Conservation (phyloP, 2,888 invertebrate genomes). For the Hyposoter didymator region DNA sequence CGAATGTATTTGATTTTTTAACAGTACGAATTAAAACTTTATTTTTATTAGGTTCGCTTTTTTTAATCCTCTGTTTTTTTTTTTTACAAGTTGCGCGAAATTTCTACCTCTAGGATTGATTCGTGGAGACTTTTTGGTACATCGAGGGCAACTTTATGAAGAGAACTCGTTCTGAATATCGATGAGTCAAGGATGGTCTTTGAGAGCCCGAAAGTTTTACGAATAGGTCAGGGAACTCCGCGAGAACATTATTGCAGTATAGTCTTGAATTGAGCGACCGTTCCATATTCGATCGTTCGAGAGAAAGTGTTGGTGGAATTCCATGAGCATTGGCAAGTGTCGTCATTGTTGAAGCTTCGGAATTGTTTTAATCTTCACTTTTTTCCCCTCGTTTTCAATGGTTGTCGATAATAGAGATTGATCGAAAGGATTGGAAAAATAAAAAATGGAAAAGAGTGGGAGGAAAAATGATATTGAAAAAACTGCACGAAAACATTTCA, state of each 20-base stretch:
- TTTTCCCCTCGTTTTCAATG: conserved; percentile 16
- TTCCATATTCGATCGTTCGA: conserved; percentile 55
- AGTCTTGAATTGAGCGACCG: conserved; percentile 50
- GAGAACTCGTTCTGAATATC: conserved; percentile 51
- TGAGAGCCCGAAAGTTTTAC: conserved; percentile 24
- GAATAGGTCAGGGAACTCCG: conserved; percentile 44
- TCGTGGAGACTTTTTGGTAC: conserved; percentile 15
- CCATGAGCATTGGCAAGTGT: conserved; percentile 41
- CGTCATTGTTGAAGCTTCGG: conserved; percentile 35
- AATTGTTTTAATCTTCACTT: conserved; percentile 1
- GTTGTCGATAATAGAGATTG: conserved; percentile 34
- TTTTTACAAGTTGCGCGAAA: not conserved
- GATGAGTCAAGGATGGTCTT: conserved; percentile 49
- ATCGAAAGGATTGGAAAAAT: conserved; percentile 23
- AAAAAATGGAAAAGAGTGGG: not conserved
- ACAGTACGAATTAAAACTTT: not conserved
- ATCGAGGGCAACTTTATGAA: conserved; percentile 34
- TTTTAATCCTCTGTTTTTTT: not conserved
- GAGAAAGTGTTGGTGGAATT: conserved; percentile 33
- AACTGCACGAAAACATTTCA: conserved; percentile 18
- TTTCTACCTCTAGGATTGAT: not conserved
- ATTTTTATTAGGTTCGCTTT: not conserved
- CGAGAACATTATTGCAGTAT: conserved; percentile 28
- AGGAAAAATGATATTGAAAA: conserved; percentile 24
- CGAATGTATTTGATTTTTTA: not conserved